Evolutionary conservation across 2,113 vertebrate species (phyloP), one percentile per base, ranked within the genome.

Genomic region (Petaurus breviceps): DNA sequence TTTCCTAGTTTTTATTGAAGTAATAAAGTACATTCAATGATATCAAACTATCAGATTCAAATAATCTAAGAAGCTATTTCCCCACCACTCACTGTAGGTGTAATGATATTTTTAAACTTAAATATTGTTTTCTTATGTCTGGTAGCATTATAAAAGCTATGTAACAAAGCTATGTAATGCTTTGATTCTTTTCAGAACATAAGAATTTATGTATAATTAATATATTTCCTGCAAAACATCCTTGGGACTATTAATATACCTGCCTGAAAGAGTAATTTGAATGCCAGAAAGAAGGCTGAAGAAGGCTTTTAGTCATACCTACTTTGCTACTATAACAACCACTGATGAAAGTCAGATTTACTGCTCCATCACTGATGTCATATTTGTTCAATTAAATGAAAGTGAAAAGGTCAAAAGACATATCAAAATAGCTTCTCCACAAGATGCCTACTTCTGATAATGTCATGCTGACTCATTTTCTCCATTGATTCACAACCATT

Each of bases 371-470:
- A 97, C 95, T 97, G 43, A 94, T 97, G 97, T 97, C 98, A 97
- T 92, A 96, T 96, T 96, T 96, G 96, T 94, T 98, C 97, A 98
- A 98, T 97, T 98, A 98, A 98, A 97, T 96, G 98, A 97, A 98
- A 97, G 90, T 95, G 97, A 97, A 98, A 98, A 98, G 98, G 98
- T 98, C 97, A 98, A 97, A 98, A 98, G 95, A 97, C 94, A 98
- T 96, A 53, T 93, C 96, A 98, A 96, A 97, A 92, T 94, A 98
- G 97, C 91, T 96, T 97, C 97, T 98, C 96, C 95, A 97, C 90
- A 96, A 98, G 97, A 97, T 93, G 92, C 94, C 98, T 97, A 53
- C 97, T 98, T 97, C 96, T 97, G 97, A 98, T 98, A 98, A 98
- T 98, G 97, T 98, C 98, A 98, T 96, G 93, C 94, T 98, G 97